Percentiles rank a stretch among this genome's conserved stretches.
These are phyloP conservation scores for Equus przewalskii DNA, from an alignment of 2,113 vertebrate genomes.

Conservation along the genomic window DNA sequence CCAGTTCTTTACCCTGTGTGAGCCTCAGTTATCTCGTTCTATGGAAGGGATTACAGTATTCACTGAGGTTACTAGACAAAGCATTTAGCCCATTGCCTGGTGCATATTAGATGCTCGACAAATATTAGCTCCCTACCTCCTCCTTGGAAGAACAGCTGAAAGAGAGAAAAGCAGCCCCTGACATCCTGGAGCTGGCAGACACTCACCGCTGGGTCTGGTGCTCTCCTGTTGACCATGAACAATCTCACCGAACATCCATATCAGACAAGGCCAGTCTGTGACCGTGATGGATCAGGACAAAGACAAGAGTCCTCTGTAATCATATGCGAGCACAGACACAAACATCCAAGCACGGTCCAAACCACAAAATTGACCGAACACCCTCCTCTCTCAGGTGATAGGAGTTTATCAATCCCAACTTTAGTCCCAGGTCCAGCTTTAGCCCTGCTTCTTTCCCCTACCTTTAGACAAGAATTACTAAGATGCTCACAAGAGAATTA, in stretches of 20 bases:
- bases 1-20: not conserved
- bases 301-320: not conserved
- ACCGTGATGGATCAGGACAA: not conserved
- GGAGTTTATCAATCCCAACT: not conserved
- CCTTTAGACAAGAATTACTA: not conserved
- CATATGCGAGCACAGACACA: not conserved
- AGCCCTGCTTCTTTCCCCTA: not conserved
- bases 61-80: not conserved
- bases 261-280: not conserved
- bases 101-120: not conserved
- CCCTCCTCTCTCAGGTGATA: not conserved
- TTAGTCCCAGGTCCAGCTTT: not conserved
- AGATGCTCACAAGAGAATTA: not conserved
- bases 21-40: not conserved
- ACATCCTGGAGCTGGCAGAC: not conserved
- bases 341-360: not conserved
- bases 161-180: not conserved
- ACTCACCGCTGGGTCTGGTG: not conserved
- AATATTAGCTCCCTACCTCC: not conserved
- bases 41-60: not conserved
- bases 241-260: not conserved
- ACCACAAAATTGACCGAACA: not conserved
- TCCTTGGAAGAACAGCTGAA: not conserved
- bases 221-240: not conserved
- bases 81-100: not conserved